A percentile compares a stretch with the other conserved stretches of the same genome.
These are phyloP conservation scores for Anas platyrhynchos DNA, from an alignment of 2,113 vertebrate species.

Conservation along the genomic window DNA sequence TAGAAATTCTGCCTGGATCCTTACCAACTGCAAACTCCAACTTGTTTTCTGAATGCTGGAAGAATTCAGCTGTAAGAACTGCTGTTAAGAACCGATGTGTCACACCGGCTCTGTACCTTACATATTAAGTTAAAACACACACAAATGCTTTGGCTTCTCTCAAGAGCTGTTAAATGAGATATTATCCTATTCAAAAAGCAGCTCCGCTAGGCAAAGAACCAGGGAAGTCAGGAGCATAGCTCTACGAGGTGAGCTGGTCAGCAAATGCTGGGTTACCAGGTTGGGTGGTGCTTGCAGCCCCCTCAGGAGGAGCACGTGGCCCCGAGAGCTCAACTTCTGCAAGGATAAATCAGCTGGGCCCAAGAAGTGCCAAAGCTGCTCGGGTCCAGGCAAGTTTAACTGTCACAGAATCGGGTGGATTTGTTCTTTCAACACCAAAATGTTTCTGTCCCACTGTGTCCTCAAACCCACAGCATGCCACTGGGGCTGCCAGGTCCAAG, in stretches of 20 bases:
- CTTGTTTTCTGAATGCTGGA: constrained; percentile 58
- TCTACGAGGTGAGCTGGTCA: neutral
- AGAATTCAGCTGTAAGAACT: constrained; percentile 15
- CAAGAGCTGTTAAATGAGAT: constrained; percentile 31
- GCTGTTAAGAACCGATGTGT: constrained; percentile 22
- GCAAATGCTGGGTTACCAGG: neutral
- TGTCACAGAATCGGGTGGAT: neutral
- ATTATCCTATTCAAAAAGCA: neutral
- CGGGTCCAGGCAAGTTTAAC: neutral
- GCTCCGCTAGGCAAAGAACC: neutral
- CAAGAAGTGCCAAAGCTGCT: neutral
- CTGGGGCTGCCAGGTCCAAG: neutral
- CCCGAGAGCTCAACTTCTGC: neutral
- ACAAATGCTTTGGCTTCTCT: neutral
- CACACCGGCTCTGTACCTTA: constrained; percentile 10
- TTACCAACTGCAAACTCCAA: neutral
- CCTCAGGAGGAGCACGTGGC: neutral
- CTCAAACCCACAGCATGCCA: neutral
- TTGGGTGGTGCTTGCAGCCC: neutral
- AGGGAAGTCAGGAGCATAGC: neutral
- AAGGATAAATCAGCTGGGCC: neutral
- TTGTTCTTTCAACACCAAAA: neutral
- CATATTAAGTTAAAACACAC: constrained; percentile 9
- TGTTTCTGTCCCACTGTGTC: neutral
- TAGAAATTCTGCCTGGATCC: constrained; percentile 34